Percentiles rank a stretch among this genome's conserved stretches.
Conservation (phyloP, 2,797 vertebrate species). For the Taenioides sp. region DNA sequence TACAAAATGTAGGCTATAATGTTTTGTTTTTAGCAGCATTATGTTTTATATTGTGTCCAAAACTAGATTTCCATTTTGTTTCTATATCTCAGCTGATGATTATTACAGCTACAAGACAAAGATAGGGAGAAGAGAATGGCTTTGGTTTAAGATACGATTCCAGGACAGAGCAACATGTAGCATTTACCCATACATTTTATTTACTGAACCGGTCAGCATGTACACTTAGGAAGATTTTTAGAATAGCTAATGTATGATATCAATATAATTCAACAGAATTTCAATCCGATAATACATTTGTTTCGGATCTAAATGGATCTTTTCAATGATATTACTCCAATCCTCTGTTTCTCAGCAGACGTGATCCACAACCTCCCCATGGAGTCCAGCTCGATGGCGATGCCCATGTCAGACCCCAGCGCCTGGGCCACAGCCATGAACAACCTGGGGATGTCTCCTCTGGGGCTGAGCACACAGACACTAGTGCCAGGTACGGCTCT, state of each 20-base stretch:
- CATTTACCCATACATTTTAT: not conserved
- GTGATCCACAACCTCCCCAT: conserved; percentile 85
- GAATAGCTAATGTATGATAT: not conserved
- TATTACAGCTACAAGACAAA: not conserved
- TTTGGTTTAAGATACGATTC: not conserved
- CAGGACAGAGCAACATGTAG: too few relatives aligned
- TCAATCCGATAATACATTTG: too few relatives aligned
- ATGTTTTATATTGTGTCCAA: not conserved
- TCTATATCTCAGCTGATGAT: not conserved
- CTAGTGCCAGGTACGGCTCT: conserved; percentile 85
- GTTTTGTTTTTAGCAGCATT: not conserved
- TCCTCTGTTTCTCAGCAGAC: conserved; percentile 73
- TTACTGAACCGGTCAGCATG: not conserved
- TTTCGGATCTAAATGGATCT: not conserved
- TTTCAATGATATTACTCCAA: conserved; percentile 4
- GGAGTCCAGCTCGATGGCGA: conserved; percentile 86
- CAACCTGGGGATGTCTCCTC: conserved; percentile 92
- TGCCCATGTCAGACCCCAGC: conserved; percentile 90
- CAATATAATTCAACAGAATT: too few relatives aligned
- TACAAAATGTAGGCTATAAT: not conserved
- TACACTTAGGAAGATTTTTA: not conserved
- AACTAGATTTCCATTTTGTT: not conserved
- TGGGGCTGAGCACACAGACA: conserved; percentile 88
- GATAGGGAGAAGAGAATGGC: not conserved
- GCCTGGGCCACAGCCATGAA: conserved; percentile 96